A percentile compares a stretch with the other conserved stretches of the same genome.
phyloP scores from a whole-genome alignment of 2,888 invertebrate genomes.

The Orgyia antiqua region DNA sequence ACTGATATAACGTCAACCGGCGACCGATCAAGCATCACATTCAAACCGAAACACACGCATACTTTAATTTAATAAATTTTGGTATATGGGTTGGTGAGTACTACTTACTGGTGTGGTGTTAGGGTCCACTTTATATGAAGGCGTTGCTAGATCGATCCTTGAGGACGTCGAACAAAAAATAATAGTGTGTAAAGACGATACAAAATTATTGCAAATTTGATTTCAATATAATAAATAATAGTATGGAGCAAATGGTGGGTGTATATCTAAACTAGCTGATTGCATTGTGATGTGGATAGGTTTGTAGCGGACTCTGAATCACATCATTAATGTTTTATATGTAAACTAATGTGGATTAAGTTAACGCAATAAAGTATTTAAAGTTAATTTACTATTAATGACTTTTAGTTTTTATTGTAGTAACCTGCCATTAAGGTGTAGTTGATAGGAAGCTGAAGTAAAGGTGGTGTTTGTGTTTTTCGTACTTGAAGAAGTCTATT shows the following conservation, averaged over 20 bases:
- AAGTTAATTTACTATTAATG: conserved; percentile 70
- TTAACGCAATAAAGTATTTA: conserved; percentile 79
- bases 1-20: conserved; percentile 56
- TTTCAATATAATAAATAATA: conserved; percentile 46
- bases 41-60: conserved; percentile 27
- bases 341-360: conserved; percentile 76
- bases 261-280: conserved; percentile 53
- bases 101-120: conserved; percentile 39
- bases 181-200: conserved; percentile 71
- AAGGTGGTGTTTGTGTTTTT: conserved; percentile 8
- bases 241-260: conserved; percentile 40
- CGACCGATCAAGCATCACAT: conserved; percentile 56
- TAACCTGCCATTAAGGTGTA: conserved; percentile 34
- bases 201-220: conserved; percentile 65
- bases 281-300: conserved; percentile 76
- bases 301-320: conserved; percentile 72
- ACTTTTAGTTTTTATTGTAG: conserved; percentile 58
- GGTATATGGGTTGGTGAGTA: conserved; percentile 21
- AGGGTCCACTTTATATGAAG: conserved; percentile 39
- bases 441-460: conserved; percentile 27
- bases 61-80: conserved; percentile 23
- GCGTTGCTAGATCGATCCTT: conserved; percentile 62
- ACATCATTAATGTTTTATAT: conserved; percentile 76
- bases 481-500: not conserved
- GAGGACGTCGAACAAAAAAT: conserved; percentile 69